Base-by-base conservation (phyloP, 2,113 vertebrate genomes). In the Desmodus rotundus region DNA sequence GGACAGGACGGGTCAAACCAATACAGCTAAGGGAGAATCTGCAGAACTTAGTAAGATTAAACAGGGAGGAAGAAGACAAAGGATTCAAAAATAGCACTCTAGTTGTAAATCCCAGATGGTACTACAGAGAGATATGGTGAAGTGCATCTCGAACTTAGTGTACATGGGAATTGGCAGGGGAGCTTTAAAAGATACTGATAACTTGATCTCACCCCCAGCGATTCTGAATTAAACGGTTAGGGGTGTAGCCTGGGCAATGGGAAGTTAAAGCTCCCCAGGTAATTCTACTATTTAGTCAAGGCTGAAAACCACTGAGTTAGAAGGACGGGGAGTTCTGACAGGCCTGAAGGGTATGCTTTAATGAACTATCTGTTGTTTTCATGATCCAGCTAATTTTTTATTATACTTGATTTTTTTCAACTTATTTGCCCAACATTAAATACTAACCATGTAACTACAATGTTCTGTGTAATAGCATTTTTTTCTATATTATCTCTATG, bases 181-280 rank as follows among this genome's bases (percentile, higher is more conserved):
- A 90, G 61, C 47, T 89, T 91, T 91, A 74, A 96, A 94, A 86
- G 73, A 74, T 70, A 50, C 89, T 83, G 68, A 73, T 91, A 93
- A 89, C 87, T 74, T 36, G 10, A 65, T 38, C 58, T 93, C 43
- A 52, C 11, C 36, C 78, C 19, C 9, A 17, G 36, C 83, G 52
- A 70, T 31, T 65, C 28, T 91, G 31, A 89, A 93, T 68, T 86
- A 95, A 95, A 70, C 82, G 63, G 43, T 93, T 78, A 91, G 50
- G 43, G 52, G 89, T 88, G 1, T 2, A 56, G 6, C 31, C 54
- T 50, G 26, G 24, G 31, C 47, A 54, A 0, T 76, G 28, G 19
- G 24, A 73, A 81, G 78, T 96, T 87, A 90, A 97, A 92, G 45
- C 45, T 92, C 80, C 87, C 87, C 45, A 38, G 47, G 31, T 81